Base-by-base conservation (phyloP, 2,797 vertebrate species). In the Cossypha niveicapilla region DNA sequence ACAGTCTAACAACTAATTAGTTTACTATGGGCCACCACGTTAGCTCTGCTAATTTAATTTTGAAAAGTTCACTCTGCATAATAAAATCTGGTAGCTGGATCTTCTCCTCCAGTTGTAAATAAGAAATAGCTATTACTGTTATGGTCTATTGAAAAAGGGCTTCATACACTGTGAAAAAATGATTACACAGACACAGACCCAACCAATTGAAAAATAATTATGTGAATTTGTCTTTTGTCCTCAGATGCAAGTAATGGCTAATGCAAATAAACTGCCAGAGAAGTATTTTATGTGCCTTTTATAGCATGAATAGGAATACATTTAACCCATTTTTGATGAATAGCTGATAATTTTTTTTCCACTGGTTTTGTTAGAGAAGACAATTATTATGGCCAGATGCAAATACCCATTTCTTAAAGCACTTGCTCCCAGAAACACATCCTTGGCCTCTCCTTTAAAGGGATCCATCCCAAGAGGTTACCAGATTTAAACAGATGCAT, bases 161-260 rank as follows among this genome's bases (percentile, higher is more conserved):
- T 90, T 90, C 72, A 58, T 60, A 85, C 44, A 41, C 86, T 76
- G 90, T 41, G 44, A 90, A 92, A 97, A 93, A 93, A 68, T 35
- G 92, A 96, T 94, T 75, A 84, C 62, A 65, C 73, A 96, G 94
- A 63, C 82, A 68, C 81, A 95, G 95, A 58, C 56, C 76, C 86
- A 90, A 92, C 91, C 90, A 79, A 80, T 63, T 93, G 96, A 90
- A 93, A 97, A 88, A 92, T 93, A 82, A 94, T 92, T 83, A 83
- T 27, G 50, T 65, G 86, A 90, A 90, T 82, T 74, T 95, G 84
- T 91, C 96, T 93, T 96, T 95, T 85, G 79, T 91, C 90, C 90
- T 92, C 66, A 82, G 92, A 86, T 73, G 83, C 92, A 96, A 95
- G 91, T 94, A 97, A 95, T 83, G 90, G 89, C 58, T 94, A 96